These are phyloP conservation scores for Macropus fuliginosus DNA, from an alignment of 2,797 vertebrate genomes.

Conservation along the genomic window DNA sequence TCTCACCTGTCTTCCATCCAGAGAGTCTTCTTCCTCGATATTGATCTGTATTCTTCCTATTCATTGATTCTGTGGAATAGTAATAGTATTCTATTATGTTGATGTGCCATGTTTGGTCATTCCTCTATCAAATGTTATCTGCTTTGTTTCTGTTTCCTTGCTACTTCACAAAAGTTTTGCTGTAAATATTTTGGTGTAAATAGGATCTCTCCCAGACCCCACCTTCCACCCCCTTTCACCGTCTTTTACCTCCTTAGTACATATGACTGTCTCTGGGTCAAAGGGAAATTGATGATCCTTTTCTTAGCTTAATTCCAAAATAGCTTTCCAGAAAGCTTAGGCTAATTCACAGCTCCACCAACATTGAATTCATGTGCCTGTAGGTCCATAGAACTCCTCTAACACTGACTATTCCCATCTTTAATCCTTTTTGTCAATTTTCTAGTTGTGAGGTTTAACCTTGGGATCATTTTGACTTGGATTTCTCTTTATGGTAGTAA, in stretches of 20 bases:
- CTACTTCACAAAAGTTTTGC: not conserved
- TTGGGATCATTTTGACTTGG: not conserved
- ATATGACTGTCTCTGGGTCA: not conserved
- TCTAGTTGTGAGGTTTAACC: not conserved
- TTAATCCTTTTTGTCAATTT: not conserved
- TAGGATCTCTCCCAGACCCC: not conserved
- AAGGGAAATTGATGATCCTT: not conserved
- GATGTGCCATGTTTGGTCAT: not conserved
- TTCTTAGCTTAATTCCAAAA: not conserved
- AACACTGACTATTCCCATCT: not conserved
- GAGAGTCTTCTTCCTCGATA: not conserved
- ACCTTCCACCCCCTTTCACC: not conserved
- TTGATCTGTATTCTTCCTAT: not conserved
- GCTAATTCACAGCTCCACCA: not conserved
- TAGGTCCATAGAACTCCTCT: not conserved
- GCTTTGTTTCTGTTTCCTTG: not conserved
- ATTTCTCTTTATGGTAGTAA: not conserved
- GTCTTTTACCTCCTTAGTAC: not conserved
- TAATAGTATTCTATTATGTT: not conserved
- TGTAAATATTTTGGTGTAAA: not conserved
- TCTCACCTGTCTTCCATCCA: not conserved
- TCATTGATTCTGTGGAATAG: not conserved
- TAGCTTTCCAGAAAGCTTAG: not conserved
- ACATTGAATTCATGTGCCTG: not conserved
- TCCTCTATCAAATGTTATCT: not conserved